Percentiles rank a stretch among this genome's conserved stretches.
Conservation (phyloP, 2,113 vertebrate genomes). For the Cryptoleucopteryx plumbea region DNA sequence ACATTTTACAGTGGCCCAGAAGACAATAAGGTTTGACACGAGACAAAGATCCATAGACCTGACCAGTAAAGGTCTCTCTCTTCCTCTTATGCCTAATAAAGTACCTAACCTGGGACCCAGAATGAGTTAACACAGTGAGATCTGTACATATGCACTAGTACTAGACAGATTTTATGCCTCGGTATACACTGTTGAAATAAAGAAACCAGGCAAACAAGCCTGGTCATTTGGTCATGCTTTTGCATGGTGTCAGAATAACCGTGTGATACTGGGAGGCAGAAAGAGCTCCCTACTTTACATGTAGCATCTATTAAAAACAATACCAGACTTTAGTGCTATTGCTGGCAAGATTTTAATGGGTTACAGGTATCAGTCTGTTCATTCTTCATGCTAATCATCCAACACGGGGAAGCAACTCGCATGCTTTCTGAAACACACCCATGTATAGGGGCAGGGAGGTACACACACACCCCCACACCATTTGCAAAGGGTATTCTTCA, state of each 20-base stretch:
- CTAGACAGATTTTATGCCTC: background rate
- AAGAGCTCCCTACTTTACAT: background rate
- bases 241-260: background rate
- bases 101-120: background rate
- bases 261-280: background rate
- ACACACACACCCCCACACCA: too few relatives aligned
- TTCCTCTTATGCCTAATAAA: background rate
- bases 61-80: background rate
- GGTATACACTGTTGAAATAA: background rate
- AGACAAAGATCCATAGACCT: background rate
- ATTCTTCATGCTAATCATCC: background rate
- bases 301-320: background rate
- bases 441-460: background rate
- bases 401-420: background rate
- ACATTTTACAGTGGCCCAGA: background rate
- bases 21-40: background rate
- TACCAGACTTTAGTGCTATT: background rate
- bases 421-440: background rate
- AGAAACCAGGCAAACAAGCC: background rate
- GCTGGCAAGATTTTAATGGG: background rate
- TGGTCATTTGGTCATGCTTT: background rate
- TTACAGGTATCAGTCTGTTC: rapidly evolving
- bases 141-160: background rate
- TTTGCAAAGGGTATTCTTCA: background rate
- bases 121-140: background rate